Conservation (phyloP, 1,140 invertebrate species). For the Drosophila micromelanica region DNA sequence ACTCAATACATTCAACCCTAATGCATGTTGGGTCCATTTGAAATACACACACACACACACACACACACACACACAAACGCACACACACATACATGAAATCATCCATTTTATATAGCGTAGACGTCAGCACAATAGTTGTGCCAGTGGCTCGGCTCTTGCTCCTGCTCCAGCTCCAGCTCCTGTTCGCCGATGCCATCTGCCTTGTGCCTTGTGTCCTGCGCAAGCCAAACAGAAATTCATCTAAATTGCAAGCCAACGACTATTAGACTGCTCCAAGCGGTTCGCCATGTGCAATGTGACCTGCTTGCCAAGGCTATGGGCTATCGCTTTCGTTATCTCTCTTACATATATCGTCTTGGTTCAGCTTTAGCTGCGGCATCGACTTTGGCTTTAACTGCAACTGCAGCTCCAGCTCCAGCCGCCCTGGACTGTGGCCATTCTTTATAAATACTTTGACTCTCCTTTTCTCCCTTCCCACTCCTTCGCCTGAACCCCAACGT, state of each 20-base stretch:
- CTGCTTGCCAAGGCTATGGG: slow-evolving; percentile 38
- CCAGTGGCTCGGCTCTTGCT: slow-evolving; percentile 3
- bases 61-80: background rate
- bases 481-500: background rate
- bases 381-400: slow-evolving; percentile 1
- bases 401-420: slow-evolving; percentile 4
- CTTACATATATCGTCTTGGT: slow-evolving; percentile 30
- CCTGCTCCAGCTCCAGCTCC: background rate
- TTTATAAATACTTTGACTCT: slow-evolving; percentile 44
- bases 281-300: slow-evolving; percentile 32
- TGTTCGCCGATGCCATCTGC: background rate
- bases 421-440: slow-evolving; percentile 23
- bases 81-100: background rate
- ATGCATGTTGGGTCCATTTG: slow-evolving; percentile 17
- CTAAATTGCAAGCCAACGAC: slow-evolving; percentile 52
- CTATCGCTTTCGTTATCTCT: slow-evolving; percentile 44
- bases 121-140: slow-evolving; percentile 39
- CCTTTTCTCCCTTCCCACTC: background rate
- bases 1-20: slow-evolving; percentile 7
- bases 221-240: slow-evolving; percentile 52
- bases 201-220: background rate
- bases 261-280: slow-evolving; percentile 38
- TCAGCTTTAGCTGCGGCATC: background rate
- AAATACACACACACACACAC: background rate
- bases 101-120: slow-evolving; percentile 46